Percentiles rank a stretch among this genome's conserved stretches.
These are phyloP conservation scores for Meliscaeva auricollis DNA, from an alignment of 2,888 invertebrate species.

Conservation along the genomic window DNA sequence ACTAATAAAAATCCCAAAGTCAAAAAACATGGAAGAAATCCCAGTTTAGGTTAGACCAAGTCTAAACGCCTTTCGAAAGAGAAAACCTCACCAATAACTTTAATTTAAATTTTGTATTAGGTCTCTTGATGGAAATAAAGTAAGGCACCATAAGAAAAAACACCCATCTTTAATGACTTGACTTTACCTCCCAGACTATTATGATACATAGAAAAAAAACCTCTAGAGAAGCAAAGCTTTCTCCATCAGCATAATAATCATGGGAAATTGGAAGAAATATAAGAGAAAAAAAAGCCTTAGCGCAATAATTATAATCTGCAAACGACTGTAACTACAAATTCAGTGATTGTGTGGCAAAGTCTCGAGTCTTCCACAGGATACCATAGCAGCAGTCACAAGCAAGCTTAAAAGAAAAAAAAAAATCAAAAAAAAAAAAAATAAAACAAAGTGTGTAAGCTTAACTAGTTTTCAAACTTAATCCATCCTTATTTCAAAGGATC, in stretches of 20 bases:
- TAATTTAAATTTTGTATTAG: too few species aligned
- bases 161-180: too few species aligned
- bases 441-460: conserved; percentile 64
- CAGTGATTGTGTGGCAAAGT: conserved; percentile 55
- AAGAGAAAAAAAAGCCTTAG: conserved; percentile 46
- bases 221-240: conserved; percentile 77
- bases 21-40: too few species aligned
- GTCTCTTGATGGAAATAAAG: too few species aligned
- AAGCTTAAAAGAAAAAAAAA: not conserved
- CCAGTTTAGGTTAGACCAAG: too few species aligned
- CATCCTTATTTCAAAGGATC: conserved; percentile 44
- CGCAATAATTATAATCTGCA: conserved; percentile 76
- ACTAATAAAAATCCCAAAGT: too few species aligned
- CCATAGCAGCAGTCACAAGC: conserved; percentile 16
- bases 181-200: conserved; percentile 15
- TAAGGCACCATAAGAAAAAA: too few species aligned
- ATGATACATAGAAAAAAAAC: conserved; percentile 46
- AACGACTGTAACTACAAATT: conserved; percentile 69
- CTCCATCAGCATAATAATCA: conserved; percentile 52
- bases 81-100: too few species aligned
- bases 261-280: conserved; percentile 46
- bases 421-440: conserved; percentile 28
- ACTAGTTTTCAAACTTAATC: conserved; percentile 75
- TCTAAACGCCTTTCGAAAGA: too few species aligned
- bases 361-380: conserved; percentile 25